These are phyloP conservation scores for Cantharis rufa DNA, from an alignment of 2,888 invertebrate species.

Conservation along the genomic window DNA sequence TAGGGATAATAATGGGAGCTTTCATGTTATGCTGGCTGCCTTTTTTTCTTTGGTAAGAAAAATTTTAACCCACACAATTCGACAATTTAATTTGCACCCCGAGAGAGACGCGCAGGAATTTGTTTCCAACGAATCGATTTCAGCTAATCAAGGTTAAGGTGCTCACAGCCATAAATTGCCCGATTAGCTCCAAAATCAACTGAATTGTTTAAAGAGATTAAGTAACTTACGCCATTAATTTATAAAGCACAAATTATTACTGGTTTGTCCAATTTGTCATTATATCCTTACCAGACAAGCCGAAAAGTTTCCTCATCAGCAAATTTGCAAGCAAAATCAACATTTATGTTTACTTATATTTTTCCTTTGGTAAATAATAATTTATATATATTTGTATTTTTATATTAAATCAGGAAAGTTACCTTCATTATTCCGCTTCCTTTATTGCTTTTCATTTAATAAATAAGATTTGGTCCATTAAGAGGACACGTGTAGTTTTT, in stretches of 20 bases:
- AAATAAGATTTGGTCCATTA: background rate
- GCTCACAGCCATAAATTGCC: background rate
- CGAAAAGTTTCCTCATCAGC: background rate
- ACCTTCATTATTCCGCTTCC: background rate
- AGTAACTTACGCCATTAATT: background rate
- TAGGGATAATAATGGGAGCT: conserved; percentile 95
- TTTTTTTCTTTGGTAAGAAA: conserved; percentile 89
- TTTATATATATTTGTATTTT: background rate
- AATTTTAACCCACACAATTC: background rate
- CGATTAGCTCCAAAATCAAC: background rate
- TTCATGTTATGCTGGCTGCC: conserved; percentile 95
- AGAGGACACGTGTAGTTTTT: background rate
- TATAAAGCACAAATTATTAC: background rate
- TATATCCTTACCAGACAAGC: background rate
- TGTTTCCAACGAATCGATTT: background rate
- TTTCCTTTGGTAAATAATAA: background rate
- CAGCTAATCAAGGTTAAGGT: background rate
- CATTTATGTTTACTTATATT: background rate
- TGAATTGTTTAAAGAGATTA: background rate
- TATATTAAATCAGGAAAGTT: background rate
- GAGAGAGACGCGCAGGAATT: background rate
- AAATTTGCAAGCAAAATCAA: background rate
- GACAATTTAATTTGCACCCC: background rate
- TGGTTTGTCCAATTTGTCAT: background rate
- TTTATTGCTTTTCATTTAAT: background rate